These are phyloP conservation scores for Lepidostoma basale DNA, from an alignment of 1,140 invertebrate genomes.

Conservation along the genomic window DNA sequence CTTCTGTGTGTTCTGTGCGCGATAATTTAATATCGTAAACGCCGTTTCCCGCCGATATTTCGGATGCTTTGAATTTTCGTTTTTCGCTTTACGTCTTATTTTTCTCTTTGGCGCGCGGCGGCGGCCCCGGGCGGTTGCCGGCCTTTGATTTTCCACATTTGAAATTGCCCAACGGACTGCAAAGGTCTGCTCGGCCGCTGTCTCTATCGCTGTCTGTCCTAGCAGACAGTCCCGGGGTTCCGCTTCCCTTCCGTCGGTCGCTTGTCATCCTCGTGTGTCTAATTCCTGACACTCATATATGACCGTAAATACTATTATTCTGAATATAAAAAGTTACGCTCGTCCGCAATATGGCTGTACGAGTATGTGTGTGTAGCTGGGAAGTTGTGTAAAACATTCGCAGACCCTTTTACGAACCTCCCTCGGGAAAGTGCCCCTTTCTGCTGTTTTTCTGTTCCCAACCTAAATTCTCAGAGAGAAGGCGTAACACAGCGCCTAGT, in stretches of 20 bases:
- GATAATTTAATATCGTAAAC: neutral
- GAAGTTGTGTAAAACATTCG: conserved; percentile 2
- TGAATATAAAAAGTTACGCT: too few species aligned
- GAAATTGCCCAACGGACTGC: neutral
- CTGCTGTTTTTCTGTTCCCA: neutral
- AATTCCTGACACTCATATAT: too few species aligned
- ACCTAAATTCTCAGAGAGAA: conserved; percentile 6
- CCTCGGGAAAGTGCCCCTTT: neutral
- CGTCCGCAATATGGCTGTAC: too few species aligned
- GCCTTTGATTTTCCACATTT: conserved; percentile 4
- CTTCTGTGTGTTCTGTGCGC: too few species aligned
- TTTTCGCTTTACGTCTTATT: neutral
- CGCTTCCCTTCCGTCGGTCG: too few species aligned
- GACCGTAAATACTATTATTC: too few species aligned
- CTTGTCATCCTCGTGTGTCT: too few species aligned
- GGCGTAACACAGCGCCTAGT: conserved; percentile 14
- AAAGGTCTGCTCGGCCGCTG: neutral
- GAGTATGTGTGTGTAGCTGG: neutral
- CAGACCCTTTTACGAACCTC: too few species aligned
- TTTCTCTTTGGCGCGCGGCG: neutral
- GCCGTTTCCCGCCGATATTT: neutral
- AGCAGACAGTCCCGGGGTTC: too few species aligned
- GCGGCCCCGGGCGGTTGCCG: neutral
- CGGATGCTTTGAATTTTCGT: neutral
- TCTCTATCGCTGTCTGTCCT: neutral